phyloP scores from a whole-genome alignment of 2,888 invertebrate genomes.

The Tenthredo amoena region DNA sequence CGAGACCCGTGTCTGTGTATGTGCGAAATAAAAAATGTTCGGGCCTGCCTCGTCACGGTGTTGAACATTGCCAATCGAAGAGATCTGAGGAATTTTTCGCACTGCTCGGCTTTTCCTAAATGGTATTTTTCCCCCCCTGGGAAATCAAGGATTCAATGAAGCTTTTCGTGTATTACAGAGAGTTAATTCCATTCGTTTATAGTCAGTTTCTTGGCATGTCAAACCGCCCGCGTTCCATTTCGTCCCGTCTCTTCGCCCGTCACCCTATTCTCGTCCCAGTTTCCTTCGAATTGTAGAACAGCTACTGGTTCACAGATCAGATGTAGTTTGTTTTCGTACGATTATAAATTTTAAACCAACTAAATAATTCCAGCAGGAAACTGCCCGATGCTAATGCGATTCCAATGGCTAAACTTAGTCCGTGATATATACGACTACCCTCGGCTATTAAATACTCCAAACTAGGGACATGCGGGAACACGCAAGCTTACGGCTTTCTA shows the following conservation, averaged over 20 bases:
- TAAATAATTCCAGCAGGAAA: slow-evolving; percentile 41
- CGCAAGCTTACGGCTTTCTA: slow-evolving; percentile 29
- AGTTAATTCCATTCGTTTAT: slow-evolving; percentile 69
- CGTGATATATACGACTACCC: slow-evolving; percentile 46
- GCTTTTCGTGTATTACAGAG: slow-evolving; percentile 63
- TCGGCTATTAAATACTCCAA: slow-evolving; percentile 46
- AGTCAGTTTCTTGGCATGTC: slow-evolving; percentile 63
- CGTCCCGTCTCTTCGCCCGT: background rate
- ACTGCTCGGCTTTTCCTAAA: slow-evolving; percentile 61
- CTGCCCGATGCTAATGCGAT: slow-evolving; percentile 51
- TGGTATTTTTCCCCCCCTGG: slow-evolving; percentile 69
- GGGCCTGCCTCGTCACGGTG: background rate
- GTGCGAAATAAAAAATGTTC: slow-evolving; percentile 12
- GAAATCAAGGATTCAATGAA: slow-evolving; percentile 72
- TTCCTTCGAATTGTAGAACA: background rate
- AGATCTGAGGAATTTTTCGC: slow-evolving; percentile 26
- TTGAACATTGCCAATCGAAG: slow-evolving; percentile 30
- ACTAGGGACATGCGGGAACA: slow-evolving; percentile 41
- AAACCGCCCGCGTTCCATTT: background rate
- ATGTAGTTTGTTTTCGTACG: slow-evolving; percentile 3
- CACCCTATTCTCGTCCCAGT: background rate
- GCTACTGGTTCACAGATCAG: background rate
- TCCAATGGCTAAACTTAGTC: slow-evolving; percentile 49
- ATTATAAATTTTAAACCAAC: background rate
- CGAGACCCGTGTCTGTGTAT: background rate